Evolutionary conservation across 30 jellyfish, hydroid and myxozoan species (phyloP).

Genomic region (Aurelia aurita): DNA sequence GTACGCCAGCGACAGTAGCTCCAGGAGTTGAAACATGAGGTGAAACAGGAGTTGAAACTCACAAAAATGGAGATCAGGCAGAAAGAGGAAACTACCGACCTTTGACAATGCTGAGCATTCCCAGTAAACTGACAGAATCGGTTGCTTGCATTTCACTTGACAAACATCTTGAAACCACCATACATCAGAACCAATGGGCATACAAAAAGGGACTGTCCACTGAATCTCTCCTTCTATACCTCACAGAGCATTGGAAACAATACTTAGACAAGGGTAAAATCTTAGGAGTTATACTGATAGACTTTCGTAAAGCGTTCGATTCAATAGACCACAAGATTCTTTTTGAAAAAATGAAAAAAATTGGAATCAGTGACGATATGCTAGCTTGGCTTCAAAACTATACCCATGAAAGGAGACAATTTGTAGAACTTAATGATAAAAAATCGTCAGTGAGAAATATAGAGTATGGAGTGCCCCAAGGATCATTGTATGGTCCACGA

Average conservation of each 20-base stretch:
- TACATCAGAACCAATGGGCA: slow-evolving; percentile 49
- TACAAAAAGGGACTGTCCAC: slow-evolving; percentile 38
- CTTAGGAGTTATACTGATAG: slow-evolving; percentile 34
- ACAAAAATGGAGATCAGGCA: slow-evolving; percentile 32
- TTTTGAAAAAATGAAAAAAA: too few relatives aligned
- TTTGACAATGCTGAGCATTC: slow-evolving; percentile 41
- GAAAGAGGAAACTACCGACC: slow-evolving; percentile 51
- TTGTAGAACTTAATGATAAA: slow-evolving; percentile 31
- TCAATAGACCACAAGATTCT: too few relatives aligned
- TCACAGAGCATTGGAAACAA: slow-evolving; percentile 60
- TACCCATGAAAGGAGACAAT: slow-evolving; percentile 32
- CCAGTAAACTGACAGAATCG: slow-evolving; percentile 47
- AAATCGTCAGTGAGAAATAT: slow-evolving; percentile 17
- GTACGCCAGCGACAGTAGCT: too few relatives aligned
- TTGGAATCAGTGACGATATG: too few relatives aligned
- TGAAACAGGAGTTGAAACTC: too few relatives aligned
- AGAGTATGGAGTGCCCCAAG: too few relatives aligned
- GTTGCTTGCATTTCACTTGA: slow-evolving; percentile 41
- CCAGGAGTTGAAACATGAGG: too few relatives aligned
- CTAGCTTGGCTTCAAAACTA: slow-evolving; percentile 47
- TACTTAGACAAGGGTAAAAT: slow-evolving; percentile 25
- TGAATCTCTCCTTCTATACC: slow-evolving; percentile 11
- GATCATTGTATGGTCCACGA: too few relatives aligned
- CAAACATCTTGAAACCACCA: slow-evolving; percentile 45
- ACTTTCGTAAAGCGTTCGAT: slow-evolving; percentile 62